phyloP scores from a whole-genome alignment of 2,888 invertebrate species.

The Lithodes maja region DNA sequence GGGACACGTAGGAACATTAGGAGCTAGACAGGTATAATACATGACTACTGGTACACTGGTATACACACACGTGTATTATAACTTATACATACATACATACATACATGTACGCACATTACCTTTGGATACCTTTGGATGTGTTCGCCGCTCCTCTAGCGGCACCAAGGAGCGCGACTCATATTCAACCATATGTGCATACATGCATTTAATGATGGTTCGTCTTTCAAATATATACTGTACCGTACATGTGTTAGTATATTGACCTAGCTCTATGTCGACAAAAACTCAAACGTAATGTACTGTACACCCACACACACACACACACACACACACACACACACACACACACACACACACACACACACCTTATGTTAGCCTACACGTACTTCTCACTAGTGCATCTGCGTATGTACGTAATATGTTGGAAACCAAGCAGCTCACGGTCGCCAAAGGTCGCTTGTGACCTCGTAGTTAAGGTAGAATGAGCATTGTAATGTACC shows the following conservation, averaged over 20 bases:
- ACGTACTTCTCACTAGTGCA: too few species aligned
- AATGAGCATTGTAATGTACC: too few species aligned
- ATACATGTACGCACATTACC: not conserved
- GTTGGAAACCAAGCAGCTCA: too few species aligned
- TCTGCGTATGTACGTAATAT: too few species aligned
- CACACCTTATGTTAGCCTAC: not conserved
- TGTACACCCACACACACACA: not conserved
- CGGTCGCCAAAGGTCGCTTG: too few species aligned
- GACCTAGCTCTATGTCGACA: not conserved
- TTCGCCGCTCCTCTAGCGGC: too few species aligned
- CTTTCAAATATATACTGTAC: not conserved
- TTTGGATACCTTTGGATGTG: too few species aligned
- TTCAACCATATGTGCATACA: not conserved
- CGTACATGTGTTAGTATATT: not conserved
- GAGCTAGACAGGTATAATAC: not conserved
- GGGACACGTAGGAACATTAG: too few species aligned
- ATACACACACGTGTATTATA: not conserved
- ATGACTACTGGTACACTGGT: not conserved
- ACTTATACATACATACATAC: not conserved
- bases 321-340: conserved; percentile 7
- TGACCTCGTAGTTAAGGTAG: too few species aligned
- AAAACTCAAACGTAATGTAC: not conserved
- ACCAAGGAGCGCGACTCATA: too few species aligned
- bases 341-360: conserved; percentile 24
- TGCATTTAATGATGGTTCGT: not conserved